Percentiles rank a stretch among this genome's conserved stretches.
Conservation (phyloP, 2,113 vertebrate genomes). For the Xyrauchen texanus region DNA sequence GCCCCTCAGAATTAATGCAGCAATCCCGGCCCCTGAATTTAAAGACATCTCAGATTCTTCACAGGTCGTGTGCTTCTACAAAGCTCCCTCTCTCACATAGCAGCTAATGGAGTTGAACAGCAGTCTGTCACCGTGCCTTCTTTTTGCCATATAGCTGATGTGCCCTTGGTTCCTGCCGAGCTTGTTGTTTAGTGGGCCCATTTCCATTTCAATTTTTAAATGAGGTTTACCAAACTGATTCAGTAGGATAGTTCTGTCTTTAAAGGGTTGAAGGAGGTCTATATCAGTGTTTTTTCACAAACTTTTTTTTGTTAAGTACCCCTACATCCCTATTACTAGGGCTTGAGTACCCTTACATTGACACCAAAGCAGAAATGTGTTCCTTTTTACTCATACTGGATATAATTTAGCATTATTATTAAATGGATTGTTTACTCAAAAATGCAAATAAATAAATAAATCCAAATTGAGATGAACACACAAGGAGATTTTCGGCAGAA, state of each 20-base stretch:
- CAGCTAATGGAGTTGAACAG: conserved; percentile 99
- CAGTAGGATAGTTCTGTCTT: neutral
- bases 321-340: no score
- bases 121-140: conserved; percentile 90
- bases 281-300: no score
- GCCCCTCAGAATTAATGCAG: conserved; percentile 98
- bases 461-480: no score
- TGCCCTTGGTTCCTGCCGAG: conserved; percentile 94
- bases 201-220: conserved; percentile 19
- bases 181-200: conserved; percentile 83
- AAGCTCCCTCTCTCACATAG: conserved; percentile 86
- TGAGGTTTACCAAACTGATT: neutral
- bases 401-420: no score
- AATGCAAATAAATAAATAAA: no score
- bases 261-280: neutral
- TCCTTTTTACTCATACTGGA: no score
- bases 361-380: no score
- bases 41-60: conserved; percentile 99
- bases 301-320: no score
- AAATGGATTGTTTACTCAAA: no score
- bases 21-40: conserved; percentile 96
- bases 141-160: conserved; percentile 81
- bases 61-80: conserved; percentile 96
- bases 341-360: no score
- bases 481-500: no score